These are phyloP conservation scores for Yponomeuta plumbellus DNA, from an alignment of 2,888 invertebrate species.

Conservation along the genomic window DNA sequence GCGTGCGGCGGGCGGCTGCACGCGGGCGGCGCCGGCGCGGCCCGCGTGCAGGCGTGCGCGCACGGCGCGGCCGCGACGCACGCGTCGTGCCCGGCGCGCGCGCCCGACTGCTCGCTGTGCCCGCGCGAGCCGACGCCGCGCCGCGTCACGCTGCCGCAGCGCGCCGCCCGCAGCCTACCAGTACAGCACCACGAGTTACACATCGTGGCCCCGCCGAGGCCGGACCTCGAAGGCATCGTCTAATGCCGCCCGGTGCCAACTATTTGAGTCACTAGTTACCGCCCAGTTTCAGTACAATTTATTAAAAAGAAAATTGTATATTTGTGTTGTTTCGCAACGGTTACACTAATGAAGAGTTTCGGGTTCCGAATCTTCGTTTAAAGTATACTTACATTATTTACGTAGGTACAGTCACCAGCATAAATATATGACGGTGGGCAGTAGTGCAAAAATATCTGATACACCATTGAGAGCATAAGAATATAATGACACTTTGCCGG, in stretches of 20 bases:
- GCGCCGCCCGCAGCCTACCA: constrained; percentile 25
- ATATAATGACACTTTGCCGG: no score
- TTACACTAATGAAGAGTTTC: no score
- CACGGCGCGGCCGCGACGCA: constrained; percentile 14
- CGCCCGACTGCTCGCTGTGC: constrained; percentile 46
- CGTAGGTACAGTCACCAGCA: no score
- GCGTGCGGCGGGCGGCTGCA: constrained; percentile 42
- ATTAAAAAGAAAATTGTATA: no score
- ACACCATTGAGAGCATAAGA: no score
- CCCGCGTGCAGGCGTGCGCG: constrained; percentile 9
- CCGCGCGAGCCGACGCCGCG: constrained; percentile 24
- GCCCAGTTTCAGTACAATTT: no score
- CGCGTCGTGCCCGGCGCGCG: constrained; percentile 37
- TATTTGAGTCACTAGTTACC: no score
- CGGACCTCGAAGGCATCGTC: constrained; percentile 60
- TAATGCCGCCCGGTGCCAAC: constrained; percentile 23
- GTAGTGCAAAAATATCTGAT: no score
- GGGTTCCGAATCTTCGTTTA: no score
- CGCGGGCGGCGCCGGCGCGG: constrained; percentile 27
- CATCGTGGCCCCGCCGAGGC: constrained; percentile 60
- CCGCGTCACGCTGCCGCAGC: constrained; percentile 32
- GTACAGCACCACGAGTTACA: constrained; percentile 39
- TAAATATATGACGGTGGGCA: no score
- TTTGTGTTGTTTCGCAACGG: no score
- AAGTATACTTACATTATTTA: no score